Base-by-base conservation (phyloP, 2,113 vertebrate genomes). In the Pao palembangensis region DNA sequence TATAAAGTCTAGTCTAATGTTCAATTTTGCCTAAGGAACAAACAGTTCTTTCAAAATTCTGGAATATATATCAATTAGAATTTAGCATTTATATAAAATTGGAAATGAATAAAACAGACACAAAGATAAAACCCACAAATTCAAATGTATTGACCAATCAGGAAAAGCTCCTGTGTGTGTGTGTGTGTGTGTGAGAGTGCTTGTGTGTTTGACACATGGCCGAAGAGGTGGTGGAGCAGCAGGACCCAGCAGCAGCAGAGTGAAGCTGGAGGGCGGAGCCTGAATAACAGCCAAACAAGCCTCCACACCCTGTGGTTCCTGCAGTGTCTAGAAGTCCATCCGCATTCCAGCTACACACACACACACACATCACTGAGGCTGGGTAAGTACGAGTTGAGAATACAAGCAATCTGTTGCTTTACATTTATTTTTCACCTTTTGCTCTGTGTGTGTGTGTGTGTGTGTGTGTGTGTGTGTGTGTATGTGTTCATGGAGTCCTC, bases 241-340 rank as follows among this genome's bases (percentile, higher is more conserved):
- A 88, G 90, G 89, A 92, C 89, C 91, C 84, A 60, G 71, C 61
- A 64, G 51, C 44, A 17, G 14, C 44, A 17, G 44, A 16, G 14
- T 51, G 48, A n/a, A 21, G 23, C 58, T 34, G 63, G 6, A 76
- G 59, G 85, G 83, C 79, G 83, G 85, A 81, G 85, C 52, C 58
- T 79, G 70, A 42, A 49, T 57, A 13, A 18, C 81, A 85, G 82
- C 76, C 64, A 75, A 78, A 67, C 70, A 81, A 55, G 31, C 48
- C 56, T 87, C 83, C 88, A 88, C 91, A 74, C 89, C 90, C 90
- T 85, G 59, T 71, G 80, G 81, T 15, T 69, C 55, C 90, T 85
- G 59, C 72, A 81, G 80, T 15, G 67, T 57, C 56, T 51, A 69
- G 82, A 83, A 82, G 81, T 86, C 81, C 13, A 44, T 73, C 86